A percentile compares a stretch with the other conserved stretches of the same genome.
Evolutionary conservation across 2,888 invertebrate species (phyloP).

Genomic region (Argynnis bischoffii): DNA sequence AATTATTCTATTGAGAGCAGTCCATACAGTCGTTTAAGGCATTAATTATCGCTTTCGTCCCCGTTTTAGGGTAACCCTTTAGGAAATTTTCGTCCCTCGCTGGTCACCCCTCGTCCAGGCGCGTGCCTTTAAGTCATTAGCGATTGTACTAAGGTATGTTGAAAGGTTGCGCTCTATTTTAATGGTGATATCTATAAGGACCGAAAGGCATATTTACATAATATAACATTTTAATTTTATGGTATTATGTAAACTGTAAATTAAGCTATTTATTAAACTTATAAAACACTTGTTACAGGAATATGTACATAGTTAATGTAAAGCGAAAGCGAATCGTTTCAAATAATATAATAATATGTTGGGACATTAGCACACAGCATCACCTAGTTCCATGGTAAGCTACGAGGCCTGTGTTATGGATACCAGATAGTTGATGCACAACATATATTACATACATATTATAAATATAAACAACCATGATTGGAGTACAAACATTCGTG

Average conservation of each 20-base stretch:
- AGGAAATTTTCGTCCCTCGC: slow-evolving; percentile 75
- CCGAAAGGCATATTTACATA: slow-evolving; percentile 25
- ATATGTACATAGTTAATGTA: too few species aligned
- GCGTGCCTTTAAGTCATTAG: slow-evolving; percentile 74
- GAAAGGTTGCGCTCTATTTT: slow-evolving; percentile 66
- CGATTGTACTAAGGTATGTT: slow-evolving; percentile 69
- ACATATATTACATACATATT: too few species aligned
- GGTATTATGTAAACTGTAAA: neutral
- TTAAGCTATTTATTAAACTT: neutral
- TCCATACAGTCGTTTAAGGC: slow-evolving; percentile 71
- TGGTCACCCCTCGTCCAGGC: slow-evolving; percentile 78
- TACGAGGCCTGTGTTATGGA: too few species aligned
- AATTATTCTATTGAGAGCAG: slow-evolving; percentile 38
- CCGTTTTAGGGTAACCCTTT: slow-evolving; percentile 79
- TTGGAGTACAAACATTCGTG: too few species aligned
- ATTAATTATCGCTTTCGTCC: slow-evolving; percentile 76
- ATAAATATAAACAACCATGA: too few species aligned
- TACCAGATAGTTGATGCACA: too few species aligned
- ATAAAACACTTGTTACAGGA: neutral
- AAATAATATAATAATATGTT: too few species aligned
- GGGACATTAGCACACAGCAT: too few species aligned
- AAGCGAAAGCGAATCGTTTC: too few species aligned
- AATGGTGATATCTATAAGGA: slow-evolving; percentile 39
- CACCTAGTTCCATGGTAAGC: too few species aligned
- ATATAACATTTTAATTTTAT: slow-evolving; percentile 6